Evolutionary conservation across 2,888 invertebrate species (phyloP).

Genomic region (Clepsis dumicolana): DNA sequence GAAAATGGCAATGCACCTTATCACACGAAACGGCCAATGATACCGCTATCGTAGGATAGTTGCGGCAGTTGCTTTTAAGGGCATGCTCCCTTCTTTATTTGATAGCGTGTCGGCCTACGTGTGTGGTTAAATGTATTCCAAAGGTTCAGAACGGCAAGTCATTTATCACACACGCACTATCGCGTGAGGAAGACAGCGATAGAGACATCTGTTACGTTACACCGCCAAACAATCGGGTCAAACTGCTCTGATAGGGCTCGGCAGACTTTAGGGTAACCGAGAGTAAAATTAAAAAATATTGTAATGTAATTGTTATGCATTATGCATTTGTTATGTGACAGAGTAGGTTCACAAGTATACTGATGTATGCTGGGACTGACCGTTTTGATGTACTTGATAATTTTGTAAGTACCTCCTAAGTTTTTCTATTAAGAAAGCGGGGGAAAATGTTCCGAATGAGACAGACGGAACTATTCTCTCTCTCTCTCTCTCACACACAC

Average conservation of each 20-base stretch:
- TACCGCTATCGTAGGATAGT: neutral
- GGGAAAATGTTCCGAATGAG: too few species aligned
- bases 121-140: conserved; percentile 39
- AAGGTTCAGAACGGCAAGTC: conserved; percentile 34
- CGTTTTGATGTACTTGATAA: too few species aligned
- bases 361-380: too few species aligned
- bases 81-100: conserved; percentile 10
- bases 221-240: conserved; percentile 21
- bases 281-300: neutral
- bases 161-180: conserved; percentile 43
- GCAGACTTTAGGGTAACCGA: neutral
- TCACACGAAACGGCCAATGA: too few species aligned
- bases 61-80: neutral
- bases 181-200: conserved; percentile 41
- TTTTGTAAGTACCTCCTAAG: too few species aligned
- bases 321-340: too few species aligned
- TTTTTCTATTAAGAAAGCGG: too few species aligned
- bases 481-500: too few species aligned
- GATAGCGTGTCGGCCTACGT: conserved; percentile 36
- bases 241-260: conserved; percentile 11
- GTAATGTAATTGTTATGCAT: neutral
- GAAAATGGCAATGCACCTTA: too few species aligned
- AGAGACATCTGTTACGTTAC: conserved; percentile 39
- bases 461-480: too few species aligned
- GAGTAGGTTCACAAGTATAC: too few species aligned